A percentile compares a stretch with the other conserved stretches of the same genome.
phyloP scores from a whole-genome alignment of 2,888 invertebrate species.

The Bursaphelenchus okinawaensis region DNA sequence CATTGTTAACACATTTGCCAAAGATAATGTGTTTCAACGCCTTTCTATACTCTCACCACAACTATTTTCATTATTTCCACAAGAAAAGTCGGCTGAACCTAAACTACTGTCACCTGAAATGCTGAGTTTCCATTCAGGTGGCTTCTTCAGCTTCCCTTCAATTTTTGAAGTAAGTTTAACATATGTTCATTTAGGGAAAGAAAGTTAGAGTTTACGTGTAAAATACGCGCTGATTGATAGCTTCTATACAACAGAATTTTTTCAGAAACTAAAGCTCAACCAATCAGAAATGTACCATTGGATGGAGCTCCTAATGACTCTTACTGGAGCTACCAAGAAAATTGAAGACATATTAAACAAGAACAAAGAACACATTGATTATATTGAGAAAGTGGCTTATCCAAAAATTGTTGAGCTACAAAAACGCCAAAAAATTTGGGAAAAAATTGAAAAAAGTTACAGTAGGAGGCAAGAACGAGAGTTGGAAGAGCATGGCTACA shows the following conservation, averaged over 20 bases:
- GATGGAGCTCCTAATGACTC: slow-evolving; percentile 15
- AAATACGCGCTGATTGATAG: too few relatives aligned
- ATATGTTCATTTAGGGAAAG: neutral
- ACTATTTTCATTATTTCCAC: neutral
- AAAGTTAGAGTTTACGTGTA: neutral
- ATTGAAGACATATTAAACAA: slow-evolving; percentile 13
- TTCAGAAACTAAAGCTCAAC: slow-evolving; percentile 14
- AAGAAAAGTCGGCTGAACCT: neutral
- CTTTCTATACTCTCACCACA: neutral
- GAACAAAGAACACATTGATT: slow-evolving; percentile 17
- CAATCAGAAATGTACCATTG: slow-evolving; percentile 6
- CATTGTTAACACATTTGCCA: neutral
- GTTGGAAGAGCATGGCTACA: slow-evolving; percentile 20
- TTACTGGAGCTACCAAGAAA: slow-evolving; percentile 15
- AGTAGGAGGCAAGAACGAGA: slow-evolving; percentile 9
- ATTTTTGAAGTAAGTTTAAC: neutral
- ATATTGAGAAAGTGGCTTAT: slow-evolving; percentile 18
- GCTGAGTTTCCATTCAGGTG: neutral
- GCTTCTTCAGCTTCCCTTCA: neutral
- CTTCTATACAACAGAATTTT: too few relatives aligned
- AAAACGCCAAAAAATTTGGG: slow-evolving; percentile 18
- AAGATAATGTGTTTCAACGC: neutral
- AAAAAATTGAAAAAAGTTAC: neutral
- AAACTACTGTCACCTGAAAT: neutral
- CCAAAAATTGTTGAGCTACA: slow-evolving; percentile 21